Conservation (phyloP, 2,113 vertebrate genomes). For the Thamnaconus septentrionalis region DNA sequence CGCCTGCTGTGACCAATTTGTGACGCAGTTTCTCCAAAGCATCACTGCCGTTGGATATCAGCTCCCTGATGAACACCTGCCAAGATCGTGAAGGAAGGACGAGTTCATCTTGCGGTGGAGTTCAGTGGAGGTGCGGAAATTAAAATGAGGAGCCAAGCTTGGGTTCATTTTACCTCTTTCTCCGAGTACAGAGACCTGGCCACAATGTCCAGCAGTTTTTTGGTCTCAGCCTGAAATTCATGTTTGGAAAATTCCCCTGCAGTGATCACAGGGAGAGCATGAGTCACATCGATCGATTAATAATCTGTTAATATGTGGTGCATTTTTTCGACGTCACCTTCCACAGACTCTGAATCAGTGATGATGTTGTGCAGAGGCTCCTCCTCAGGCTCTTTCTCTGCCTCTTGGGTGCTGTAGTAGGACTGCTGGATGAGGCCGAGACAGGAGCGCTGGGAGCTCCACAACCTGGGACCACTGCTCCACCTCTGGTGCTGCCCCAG, state of each 20-base stretch:
- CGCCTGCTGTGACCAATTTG: conserved; percentile 79
- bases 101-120: too few species aligned
- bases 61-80: conserved; percentile 94
- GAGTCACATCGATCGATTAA: neutral
- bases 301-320: neutral
- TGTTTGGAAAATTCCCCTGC: conserved; percentile 87
- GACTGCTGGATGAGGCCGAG: conserved; percentile 24
- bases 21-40: conserved; percentile 94
- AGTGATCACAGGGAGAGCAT: conserved; percentile 24
- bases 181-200: conserved; percentile 95
- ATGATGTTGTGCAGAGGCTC: conserved; percentile 84
- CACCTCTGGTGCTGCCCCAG: neutral
- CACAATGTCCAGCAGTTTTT: conserved; percentile 96
- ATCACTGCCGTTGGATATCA: conserved; percentile 94
- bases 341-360: conserved; percentile 82
- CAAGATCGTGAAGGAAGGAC: neutral
- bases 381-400: conserved; percentile 70
- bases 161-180: conserved; percentile 83
- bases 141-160: neutral
- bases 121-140: too few species aligned
- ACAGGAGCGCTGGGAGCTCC: conserved; percentile 22
- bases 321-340: conserved; percentile 72
- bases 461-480: conserved; percentile 17
- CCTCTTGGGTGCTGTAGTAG: conserved; percentile 84
- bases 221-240: conserved; percentile 96